Evolutionary conservation across 2,113 vertebrate genomes (phyloP).

Genomic region (Aramus guarauna): DNA sequence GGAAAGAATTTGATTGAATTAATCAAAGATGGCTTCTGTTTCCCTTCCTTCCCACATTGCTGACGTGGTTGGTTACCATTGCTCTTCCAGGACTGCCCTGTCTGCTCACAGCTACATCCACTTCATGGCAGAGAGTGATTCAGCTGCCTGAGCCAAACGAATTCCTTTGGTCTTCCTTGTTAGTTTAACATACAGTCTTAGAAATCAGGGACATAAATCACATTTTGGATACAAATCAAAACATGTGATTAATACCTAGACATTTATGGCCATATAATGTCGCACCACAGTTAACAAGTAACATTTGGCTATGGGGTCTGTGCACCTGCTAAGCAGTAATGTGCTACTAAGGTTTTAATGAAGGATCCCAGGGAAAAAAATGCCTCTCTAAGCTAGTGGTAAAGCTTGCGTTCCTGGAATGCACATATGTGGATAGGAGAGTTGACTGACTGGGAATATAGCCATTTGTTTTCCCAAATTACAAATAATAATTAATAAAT

Average conservation of each 20-base stretch:
- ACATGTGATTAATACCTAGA: conserved; percentile 50
- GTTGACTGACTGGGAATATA: conserved; percentile 30
- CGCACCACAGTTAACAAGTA: conserved; percentile 16
- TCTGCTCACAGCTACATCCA: background rate
- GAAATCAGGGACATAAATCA: conserved; percentile 20
- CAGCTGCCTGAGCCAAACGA: background rate
- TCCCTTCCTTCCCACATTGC: background rate
- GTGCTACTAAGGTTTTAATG: conserved; percentile 43
- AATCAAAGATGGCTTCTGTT: background rate
- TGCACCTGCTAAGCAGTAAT: conserved; percentile 50
- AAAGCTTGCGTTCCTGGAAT: background rate
- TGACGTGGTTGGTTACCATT: background rate
- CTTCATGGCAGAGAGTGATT: background rate
- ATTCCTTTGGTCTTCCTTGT: background rate
- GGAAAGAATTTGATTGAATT: background rate
- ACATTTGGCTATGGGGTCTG: conserved; percentile 25
- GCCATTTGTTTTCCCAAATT: conserved; percentile 51
- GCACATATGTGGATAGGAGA: background rate
- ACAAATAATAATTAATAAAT: conserved; percentile 67
- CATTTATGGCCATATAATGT: conserved; percentile 43
- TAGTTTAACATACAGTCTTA: background rate
- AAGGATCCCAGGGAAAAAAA: conserved; percentile 15
- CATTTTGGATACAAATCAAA: conserved; percentile 46
- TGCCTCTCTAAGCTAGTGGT: background rate
- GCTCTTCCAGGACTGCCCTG: background rate